A percentile compares a stretch with the other conserved stretches of the same genome.
phyloP scores from a whole-genome alignment of 2,797 vertebrate genomes.

The Myripristis jacobus region DNA sequence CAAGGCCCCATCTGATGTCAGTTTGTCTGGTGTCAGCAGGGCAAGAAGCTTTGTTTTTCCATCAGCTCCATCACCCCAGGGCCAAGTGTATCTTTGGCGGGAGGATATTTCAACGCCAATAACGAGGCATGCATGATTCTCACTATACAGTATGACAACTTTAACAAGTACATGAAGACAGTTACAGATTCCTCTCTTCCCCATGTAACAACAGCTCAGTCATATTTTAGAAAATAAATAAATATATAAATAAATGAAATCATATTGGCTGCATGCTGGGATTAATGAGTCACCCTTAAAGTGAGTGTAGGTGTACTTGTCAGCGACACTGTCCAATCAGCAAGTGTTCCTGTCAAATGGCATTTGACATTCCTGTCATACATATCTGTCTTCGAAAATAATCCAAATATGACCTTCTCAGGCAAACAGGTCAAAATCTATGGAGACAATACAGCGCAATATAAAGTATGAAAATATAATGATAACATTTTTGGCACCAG shows the following conservation, averaged over 20 bases:
- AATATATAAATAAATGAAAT: too few relatives aligned
- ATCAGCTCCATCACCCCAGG: constrained; percentile 61
- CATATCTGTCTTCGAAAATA: constrained; percentile 39
- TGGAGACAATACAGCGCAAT: not conserved
- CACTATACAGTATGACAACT: constrained; percentile 42
- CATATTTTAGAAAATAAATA: constrained; percentile 11
- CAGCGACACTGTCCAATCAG: constrained; percentile 51
- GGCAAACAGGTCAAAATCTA: constrained; percentile 2
- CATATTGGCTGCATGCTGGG: constrained; percentile 41
- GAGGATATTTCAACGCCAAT: constrained; percentile 34
- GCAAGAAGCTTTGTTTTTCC: constrained; percentile 68
- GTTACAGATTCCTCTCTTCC: constrained; percentile 37
- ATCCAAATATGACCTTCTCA: not conserved
- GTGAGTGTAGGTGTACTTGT: constrained; percentile 57
- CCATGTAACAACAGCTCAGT: constrained; percentile 15
- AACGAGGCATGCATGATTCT: constrained; percentile 49
- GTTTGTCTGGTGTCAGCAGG: constrained; percentile 74
- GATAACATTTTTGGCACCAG: not conserved
- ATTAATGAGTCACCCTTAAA: constrained; percentile 64
- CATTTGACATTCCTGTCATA: constrained; percentile 46
- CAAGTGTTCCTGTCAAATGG: constrained; percentile 48
- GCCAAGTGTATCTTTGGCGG: constrained; percentile 42
- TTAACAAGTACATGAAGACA: constrained; percentile 55
- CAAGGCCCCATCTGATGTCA: constrained; percentile 70
- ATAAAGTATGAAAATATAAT: not conserved